Evolutionary conservation across 2,113 vertebrate species (phyloP).

Genomic region (Pithys albifrons): DNA sequence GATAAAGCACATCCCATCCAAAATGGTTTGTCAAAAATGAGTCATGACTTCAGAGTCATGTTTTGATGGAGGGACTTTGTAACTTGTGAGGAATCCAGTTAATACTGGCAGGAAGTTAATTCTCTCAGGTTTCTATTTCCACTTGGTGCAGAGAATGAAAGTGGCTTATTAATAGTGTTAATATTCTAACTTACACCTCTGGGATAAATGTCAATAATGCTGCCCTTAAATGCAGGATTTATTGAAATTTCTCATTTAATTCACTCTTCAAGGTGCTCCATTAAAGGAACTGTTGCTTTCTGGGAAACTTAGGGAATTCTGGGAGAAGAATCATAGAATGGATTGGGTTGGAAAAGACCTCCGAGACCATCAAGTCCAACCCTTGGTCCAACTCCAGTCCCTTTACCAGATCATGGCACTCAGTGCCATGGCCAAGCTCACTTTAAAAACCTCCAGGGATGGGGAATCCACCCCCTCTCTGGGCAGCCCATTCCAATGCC

Average conservation of each 20-base stretch:
- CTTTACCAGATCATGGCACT: no score
- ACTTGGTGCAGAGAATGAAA: not conserved
- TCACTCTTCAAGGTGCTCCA: not conserved
- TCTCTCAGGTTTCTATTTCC: not conserved
- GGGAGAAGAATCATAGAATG: not conserved
- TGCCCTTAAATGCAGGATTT: not conserved
- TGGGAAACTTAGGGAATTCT: not conserved
- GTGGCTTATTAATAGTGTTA: not conserved
- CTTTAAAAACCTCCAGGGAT: no score
- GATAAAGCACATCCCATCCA: not conserved
- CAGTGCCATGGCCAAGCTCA: no score
- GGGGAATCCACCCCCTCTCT: no score
- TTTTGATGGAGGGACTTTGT: not conserved
- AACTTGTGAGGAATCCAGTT: not conserved
- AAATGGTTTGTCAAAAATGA: not conserved
- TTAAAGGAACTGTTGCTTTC: not conserved
- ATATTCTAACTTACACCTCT: not conserved
- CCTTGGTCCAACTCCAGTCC: no score
- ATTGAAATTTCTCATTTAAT: not conserved
- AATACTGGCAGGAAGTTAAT: not conserved
- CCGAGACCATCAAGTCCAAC: no score
- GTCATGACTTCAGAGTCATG: accelerated
- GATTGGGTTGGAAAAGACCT: no score
- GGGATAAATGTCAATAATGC: not conserved
- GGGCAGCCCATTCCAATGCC: no score